Base-by-base conservation (phyloP, 2,797 vertebrate species). In the Diglossa cyanea region DNA sequence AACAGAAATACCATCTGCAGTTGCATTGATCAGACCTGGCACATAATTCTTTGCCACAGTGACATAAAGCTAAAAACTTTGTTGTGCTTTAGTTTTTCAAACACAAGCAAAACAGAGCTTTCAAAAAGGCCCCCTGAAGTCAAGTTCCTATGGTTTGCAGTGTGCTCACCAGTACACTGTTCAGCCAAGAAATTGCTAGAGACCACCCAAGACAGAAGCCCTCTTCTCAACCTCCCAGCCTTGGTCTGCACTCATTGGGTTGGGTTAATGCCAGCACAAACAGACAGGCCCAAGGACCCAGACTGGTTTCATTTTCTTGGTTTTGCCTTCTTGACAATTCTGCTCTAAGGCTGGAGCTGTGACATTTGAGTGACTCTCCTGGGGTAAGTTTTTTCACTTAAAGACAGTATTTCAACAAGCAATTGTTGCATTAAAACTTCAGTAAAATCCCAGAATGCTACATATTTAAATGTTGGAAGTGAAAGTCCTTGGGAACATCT, bases 401-500 rank as follows among this genome's bases (percentile, higher is more conserved):
- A 63, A 1, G 2, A 73, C 18, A 44, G 25, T 15, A 14, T 57
- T 88, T 70, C 60, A 70, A n/a, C 53, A 75, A 35, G 37, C 20
- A 79, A 17, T 39, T 24, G 9, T 30, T 47, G 13, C 42, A 73
- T 28, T 86, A 55, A 70, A 84, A 71, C 6, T 17, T 51, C 42
- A 45, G 16, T 51, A 81, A 86, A 86, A 78, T 48, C 55, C 35
- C 31, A 73, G 39, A 86, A 57, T 19, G 11, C 44, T 54, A 58
- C 26, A n/a, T 18, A 17, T 63, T 53, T 73, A 73, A 85, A 84
- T 31, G 17, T 18, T 47, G 66, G 20, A 57, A 62, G 40, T 68
- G n/a, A 54, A 88, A 78, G 60, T 67, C 42, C 71, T 89, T 35
- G 30, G 53, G 81, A 84, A 89, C 54, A 73, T 30, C n/a, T 74